A percentile compares a stretch with the other conserved stretches of the same genome.
Conservation (phyloP, 1,140 invertebrate genomes). For the Linepithema humile region DNA sequence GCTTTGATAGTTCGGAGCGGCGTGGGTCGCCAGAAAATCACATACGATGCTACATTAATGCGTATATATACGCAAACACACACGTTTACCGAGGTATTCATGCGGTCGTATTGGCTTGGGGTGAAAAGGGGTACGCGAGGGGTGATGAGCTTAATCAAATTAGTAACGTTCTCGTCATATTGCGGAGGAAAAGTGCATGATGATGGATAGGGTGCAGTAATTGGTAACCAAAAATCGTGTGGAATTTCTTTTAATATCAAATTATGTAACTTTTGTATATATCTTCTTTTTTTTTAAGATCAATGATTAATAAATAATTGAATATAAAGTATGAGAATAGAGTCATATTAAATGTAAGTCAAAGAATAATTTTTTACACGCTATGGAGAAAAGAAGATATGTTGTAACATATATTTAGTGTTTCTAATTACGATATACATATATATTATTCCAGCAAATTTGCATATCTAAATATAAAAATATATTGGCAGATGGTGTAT, state of each 20-base stretch:
- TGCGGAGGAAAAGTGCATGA: not conserved
- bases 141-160: conserved; percentile 42
- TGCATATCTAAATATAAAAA: too few species aligned
- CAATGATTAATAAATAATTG: too few species aligned
- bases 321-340: too few species aligned
- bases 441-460: not conserved
- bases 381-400: too few species aligned
- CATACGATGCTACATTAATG: conserved; percentile 39
- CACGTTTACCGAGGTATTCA: not conserved
- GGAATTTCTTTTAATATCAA: not conserved
- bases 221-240: not conserved
- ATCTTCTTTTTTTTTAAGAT: too few species aligned
- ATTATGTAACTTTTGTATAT: not conserved
- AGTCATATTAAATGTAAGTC: too few species aligned
- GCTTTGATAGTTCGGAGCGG: conserved; percentile 62
- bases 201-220: not conserved
- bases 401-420: not conserved
- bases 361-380: too few species aligned
- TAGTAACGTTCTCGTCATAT: conserved; percentile 39
- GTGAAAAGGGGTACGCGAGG: not conserved
- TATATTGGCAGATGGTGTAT: not conserved
- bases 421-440: not conserved
- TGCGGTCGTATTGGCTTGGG: not conserved
- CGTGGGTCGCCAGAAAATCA: conserved; percentile 34
- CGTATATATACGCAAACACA: not conserved